These are phyloP conservation scores for Hanleya hanleyi DNA, from an alignment of 2,888 invertebrate genomes.

Conservation along the genomic window DNA sequence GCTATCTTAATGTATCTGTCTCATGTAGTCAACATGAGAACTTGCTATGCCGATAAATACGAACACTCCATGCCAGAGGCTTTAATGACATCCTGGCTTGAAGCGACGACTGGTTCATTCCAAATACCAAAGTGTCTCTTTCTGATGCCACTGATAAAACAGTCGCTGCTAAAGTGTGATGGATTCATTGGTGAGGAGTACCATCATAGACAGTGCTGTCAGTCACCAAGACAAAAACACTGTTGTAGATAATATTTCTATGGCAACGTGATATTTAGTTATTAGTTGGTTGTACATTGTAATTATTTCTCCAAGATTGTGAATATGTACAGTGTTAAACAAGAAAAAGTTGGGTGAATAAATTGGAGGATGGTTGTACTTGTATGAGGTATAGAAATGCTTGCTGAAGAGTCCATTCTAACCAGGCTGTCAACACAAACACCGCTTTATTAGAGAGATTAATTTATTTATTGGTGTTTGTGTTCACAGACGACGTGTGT, in stretches of 20 bases:
- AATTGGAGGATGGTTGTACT: not conserved
- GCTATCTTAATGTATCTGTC: too few species aligned
- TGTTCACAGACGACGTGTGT: not conserved
- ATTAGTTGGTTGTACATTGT: not conserved
- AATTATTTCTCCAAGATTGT: not conserved
- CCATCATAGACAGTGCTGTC: not conserved
- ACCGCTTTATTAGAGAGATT: not conserved
- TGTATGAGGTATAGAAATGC: not conserved
- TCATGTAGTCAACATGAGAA: too few species aligned
- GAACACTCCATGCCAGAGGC: too few species aligned
- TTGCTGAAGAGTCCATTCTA: not conserved
- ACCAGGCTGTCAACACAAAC: not conserved
- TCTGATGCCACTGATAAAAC: too few species aligned
- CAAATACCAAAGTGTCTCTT: too few species aligned
- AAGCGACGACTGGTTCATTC: too few species aligned
- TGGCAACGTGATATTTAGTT: not conserved
- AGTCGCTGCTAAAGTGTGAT: not conserved
- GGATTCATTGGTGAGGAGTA: not conserved
- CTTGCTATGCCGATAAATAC: too few species aligned
- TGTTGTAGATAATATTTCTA: not conserved
- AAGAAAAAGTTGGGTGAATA: not conserved
- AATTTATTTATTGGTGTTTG: not conserved
- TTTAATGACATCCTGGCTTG: too few species aligned
- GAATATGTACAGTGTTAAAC: not conserved
- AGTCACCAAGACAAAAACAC: not conserved